Conservation (phyloP, 2,797 vertebrate genomes). For the Tinamus major region DNA sequence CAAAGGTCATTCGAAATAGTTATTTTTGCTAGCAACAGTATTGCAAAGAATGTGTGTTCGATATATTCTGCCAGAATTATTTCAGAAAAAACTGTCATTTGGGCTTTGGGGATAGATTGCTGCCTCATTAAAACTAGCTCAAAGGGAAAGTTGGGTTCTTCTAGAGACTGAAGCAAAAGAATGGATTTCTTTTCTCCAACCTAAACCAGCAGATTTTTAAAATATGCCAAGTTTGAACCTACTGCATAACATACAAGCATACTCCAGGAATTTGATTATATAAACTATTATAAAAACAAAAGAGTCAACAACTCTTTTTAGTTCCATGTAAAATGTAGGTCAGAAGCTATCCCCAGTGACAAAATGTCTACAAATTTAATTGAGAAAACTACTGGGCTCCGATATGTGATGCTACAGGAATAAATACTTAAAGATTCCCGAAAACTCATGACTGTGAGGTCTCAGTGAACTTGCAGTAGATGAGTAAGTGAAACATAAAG, state of each 20-base stretch:
- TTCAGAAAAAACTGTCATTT: conserved; percentile 48
- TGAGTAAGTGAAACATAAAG: not conserved
- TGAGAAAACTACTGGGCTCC: not conserved
- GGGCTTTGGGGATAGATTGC: conserved; percentile 42
- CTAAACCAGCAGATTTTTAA: not conserved
- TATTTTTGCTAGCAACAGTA: conserved; percentile 15
- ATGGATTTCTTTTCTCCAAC: not conserved
- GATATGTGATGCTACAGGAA: not conserved
- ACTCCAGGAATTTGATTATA: not conserved
- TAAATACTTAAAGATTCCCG: not conserved
- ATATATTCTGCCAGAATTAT: conserved; percentile 4
- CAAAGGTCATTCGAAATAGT: conserved; percentile 26
- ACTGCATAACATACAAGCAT: not conserved
- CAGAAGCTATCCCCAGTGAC: not conserved
- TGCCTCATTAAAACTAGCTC: conserved; percentile 46
- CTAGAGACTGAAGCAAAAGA: not conserved
- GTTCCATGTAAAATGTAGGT: not conserved
- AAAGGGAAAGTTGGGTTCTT: not conserved
- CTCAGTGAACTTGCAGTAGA: not conserved
- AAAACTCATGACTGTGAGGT: not conserved
- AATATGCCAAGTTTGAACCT: not conserved
- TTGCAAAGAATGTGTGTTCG: not conserved
- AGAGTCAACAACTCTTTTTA: not conserved
- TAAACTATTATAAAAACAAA: not conserved
- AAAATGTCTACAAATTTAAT: not conserved